Evolutionary conservation across 2,113 vertebrate species (phyloP).

Genomic region (Salvator merianae): DNA sequence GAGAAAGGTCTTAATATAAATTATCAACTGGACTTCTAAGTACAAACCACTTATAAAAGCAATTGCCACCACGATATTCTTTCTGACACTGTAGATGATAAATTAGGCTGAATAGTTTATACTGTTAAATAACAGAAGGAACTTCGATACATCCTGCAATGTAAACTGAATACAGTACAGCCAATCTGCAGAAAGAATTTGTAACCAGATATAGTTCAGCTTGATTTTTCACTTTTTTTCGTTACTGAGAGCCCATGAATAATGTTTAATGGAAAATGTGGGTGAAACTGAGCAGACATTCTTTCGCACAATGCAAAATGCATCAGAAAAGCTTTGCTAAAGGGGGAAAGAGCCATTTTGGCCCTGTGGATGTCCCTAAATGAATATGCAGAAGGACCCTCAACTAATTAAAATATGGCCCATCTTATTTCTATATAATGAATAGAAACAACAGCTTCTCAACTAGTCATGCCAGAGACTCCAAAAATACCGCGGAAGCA

Average conservation of each 20-base stretch:
- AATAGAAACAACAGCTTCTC: neutral
- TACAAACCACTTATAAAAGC: neutral
- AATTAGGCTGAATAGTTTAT: neutral
- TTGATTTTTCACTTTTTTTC: neutral
- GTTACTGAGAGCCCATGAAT: neutral
- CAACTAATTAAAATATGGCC: neutral
- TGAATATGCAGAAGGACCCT: neutral
- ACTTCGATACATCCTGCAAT: neutral
- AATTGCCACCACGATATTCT: neutral
- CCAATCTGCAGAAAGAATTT: neutral
- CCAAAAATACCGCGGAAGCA: neutral
- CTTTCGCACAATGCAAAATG: neutral
- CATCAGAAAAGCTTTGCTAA: neutral
- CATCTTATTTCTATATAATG: neutral
- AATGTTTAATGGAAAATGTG: conserved; percentile 9
- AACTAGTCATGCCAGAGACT: neutral
- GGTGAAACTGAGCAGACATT: neutral
- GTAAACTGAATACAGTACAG: neutral
- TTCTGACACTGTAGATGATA: neutral
- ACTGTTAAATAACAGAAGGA: neutral
- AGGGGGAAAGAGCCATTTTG: neutral
- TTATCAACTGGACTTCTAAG: neutral
- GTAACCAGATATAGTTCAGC: neutral
- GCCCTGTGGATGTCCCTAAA: neutral
- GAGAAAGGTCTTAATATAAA: neutral